Base-by-base conservation (phyloP, 2,113 vertebrate species). In the Lethenteron reissneri region DNA sequence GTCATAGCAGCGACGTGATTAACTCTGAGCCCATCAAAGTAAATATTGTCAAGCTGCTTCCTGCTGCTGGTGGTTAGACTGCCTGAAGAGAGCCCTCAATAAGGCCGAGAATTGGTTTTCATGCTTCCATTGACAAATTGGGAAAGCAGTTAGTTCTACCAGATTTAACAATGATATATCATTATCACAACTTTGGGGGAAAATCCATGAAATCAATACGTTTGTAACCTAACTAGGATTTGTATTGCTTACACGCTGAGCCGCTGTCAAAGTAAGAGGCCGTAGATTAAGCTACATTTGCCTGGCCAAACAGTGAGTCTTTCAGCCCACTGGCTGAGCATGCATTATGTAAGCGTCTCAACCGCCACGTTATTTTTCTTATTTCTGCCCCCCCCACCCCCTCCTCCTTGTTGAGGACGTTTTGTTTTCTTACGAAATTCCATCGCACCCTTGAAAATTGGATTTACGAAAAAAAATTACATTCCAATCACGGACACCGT, bases 111-210 rank as follows among this genome's bases (percentile, higher is more conserved):
- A 68, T 68, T 17, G n/a, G 81, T 83, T 85, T 85, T 84, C 81
- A 80, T 81, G 83, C 80, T 81, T 74, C 76, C 84, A 88, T 89
- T 86, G 86, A 90, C 84, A 86, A 86, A 97, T 96, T 83, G 90
- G 86, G 86, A 89, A 90, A 95, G 86, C 89, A 88, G 88, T 96
- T 99, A 95, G 92, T 97, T 96, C 90, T 94, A 89, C 88, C 87
- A 96, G 92, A 97, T 95, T 92, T 95, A 97, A 95, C 94, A 97
- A 97, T 99, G 90, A 99, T 92, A 89, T 91, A 92, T 97, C 92
- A 96, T 97, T 96, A 95, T 96, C 88, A 88, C 92, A 97, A 95
- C 91, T 96, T 99, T 94, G 85, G 83, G 85, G 83, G 80, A 84
- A 88, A 92, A 96, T 95, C 90, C 88, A 94, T 97, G 92, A 89